Conservation (phyloP, 2,113 vertebrate species). For the Myrmecobius fasciatus region DNA sequence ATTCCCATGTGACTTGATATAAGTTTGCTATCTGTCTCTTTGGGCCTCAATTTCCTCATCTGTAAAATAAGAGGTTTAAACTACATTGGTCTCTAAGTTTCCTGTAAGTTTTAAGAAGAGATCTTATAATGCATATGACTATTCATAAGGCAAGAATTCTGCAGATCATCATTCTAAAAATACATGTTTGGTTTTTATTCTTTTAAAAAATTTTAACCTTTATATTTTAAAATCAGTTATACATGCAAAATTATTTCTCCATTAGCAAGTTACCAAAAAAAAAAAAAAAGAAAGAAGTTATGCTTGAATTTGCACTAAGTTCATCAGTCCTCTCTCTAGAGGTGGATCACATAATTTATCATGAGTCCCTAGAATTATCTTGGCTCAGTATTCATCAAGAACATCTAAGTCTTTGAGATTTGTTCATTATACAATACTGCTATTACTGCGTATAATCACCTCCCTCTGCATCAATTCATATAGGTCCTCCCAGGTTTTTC, state of each 20-base stretch:
- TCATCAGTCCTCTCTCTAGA: too few species aligned
- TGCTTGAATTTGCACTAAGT: too few species aligned
- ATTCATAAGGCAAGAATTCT: not conserved
- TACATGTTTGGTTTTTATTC: not conserved
- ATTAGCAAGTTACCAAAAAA: not conserved
- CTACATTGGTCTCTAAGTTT: not conserved
- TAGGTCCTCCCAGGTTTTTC: not conserved
- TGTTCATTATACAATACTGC: not conserved
- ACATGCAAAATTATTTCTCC: not conserved
- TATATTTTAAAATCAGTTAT: not conserved
- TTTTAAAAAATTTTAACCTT: not conserved
- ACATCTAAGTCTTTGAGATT: not conserved
- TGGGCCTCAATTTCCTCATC: not conserved
- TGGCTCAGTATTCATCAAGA: not conserved
- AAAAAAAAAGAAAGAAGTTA: not conserved
- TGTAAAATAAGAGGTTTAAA: not conserved
- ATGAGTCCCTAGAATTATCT: not conserved
- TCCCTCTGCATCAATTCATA: not conserved
- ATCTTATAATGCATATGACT: not conserved
- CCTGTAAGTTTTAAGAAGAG: not conserved
- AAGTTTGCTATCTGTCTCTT: not conserved
- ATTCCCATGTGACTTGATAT: not conserved
- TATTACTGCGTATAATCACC: not conserved
- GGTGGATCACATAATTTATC: not conserved
- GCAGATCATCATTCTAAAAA: not conserved